Evolutionary conservation across 2,797 vertebrate genomes (phyloP).

Genomic region (Babyrousa celebensis): DNA sequence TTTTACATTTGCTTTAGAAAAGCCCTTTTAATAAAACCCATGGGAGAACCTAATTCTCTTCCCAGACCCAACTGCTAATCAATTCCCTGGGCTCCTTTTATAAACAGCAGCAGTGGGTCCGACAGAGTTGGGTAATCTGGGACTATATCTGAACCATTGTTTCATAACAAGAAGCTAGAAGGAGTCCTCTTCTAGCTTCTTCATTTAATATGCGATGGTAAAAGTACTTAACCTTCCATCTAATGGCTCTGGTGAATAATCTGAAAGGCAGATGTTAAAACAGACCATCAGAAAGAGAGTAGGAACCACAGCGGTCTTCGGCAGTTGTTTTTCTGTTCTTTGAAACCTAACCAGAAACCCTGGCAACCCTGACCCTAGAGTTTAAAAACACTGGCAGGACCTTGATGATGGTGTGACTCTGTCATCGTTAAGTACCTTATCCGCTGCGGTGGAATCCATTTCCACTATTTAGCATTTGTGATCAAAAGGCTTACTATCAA

Average conservation of each 20-base stretch:
- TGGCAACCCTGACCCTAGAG: not conserved
- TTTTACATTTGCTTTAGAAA: constrained; percentile 83
- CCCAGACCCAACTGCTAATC: constrained; percentile 83
- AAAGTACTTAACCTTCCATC: constrained; percentile 17
- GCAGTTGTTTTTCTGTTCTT: constrained; percentile 1
- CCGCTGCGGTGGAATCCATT: not conserved
- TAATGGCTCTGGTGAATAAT: constrained; percentile 54
- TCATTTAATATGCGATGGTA: constrained; percentile 5
- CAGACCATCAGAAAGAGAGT: not conserved
- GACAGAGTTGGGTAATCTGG: constrained; percentile 68
- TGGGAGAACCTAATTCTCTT: constrained; percentile 86
- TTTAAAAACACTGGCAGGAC: constrained; percentile 32
- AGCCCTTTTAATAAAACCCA: constrained; percentile 84
- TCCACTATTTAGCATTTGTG: not conserved
- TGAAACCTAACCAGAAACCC: constrained; percentile 39
- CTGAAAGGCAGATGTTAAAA: constrained; percentile 27
- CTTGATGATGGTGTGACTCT: not conserved
- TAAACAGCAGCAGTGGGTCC: constrained; percentile 74
- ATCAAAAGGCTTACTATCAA: constrained; percentile 22
- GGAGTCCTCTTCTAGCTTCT: constrained; percentile 54
- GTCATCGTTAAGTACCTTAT: not conserved
- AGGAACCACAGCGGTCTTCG: not conserved
- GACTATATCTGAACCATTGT: constrained; percentile 38
- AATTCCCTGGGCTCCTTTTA: constrained; percentile 81
- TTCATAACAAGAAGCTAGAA: constrained; percentile 68